Base-by-base conservation (phyloP, 2,888 invertebrate genomes). In the Bellardia pandia region DNA sequence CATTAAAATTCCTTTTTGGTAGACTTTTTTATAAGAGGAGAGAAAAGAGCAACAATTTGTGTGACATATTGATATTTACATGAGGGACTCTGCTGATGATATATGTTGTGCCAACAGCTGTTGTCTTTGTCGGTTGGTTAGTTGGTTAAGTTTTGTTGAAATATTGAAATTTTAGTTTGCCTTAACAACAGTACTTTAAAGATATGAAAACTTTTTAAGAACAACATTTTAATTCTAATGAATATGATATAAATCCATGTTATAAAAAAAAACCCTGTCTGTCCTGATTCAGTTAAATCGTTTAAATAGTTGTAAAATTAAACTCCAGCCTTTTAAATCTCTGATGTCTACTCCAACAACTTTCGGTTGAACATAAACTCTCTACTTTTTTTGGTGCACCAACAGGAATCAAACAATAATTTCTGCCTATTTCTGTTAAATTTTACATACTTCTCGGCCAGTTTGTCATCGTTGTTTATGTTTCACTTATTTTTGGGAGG, bases 61-160 rank as follows among this genome's bases (percentile, higher is more conserved):
- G 62, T 76, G 51, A 75, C 79, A 80, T 80, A 62, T 75, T 76
- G 64, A 14, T 69, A 69, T 75, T 69, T 75, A 79, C 79, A 85
- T 79, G 69, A 56, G 37, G 11, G 69, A 37, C 56, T 69, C 69
- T 75, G 42, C 68, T 53, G 75, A 69, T 48, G 53, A 77, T 69
- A 37, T 62, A 71, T 75, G 75, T 75, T 87, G 85, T 87, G 87
- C 81, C 78, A 85, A 82, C 87, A 87, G 87, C 74, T 85, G 87
- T 66, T 81, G 78, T 66, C 78, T 75, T 75, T 85, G 77, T 74
- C 81, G 82, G 76, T 76, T 68, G 72, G 30, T 66, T 72, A 56
- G 37, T 23, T 45, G 6, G 23, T 23, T 23, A 40, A 56, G 30
- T 72, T 80, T 79, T 74, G 33, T 51, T 40, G 56, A 23, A 48